Percentiles rank a stretch among this genome's conserved stretches.
These are phyloP conservation scores for Heteromurus nitidus DNA, from an alignment of 2,888 invertebrate genomes.

Conservation along the genomic window DNA sequence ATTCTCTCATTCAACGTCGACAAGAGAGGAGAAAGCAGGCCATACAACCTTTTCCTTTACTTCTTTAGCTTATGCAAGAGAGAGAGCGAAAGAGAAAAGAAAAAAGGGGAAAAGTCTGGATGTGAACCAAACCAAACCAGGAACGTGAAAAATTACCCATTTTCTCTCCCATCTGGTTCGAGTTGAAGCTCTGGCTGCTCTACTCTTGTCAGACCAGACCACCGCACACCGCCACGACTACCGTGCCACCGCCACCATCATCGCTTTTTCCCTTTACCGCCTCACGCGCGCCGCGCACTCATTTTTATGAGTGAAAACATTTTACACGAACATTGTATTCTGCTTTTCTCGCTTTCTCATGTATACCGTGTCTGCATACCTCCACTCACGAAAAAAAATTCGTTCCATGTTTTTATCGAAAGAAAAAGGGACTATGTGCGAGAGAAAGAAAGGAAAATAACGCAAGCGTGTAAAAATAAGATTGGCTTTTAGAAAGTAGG, in stretches of 20 bases:
- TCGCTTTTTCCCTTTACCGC: not conserved
- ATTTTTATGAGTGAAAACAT: not conserved
- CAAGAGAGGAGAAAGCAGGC: not conserved
- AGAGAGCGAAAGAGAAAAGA: slow-evolving; percentile 5
- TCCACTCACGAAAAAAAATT: not conserved
- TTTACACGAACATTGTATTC: not conserved
- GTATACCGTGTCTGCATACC: not conserved
- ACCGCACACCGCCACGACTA: too few species aligned
- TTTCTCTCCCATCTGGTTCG: not conserved
- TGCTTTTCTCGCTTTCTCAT: too few species aligned
- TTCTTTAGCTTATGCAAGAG: not conserved
- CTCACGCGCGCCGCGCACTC: not conserved
- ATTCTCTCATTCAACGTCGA: too few species aligned
- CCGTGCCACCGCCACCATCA: too few species aligned
- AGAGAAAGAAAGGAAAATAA: too few species aligned
- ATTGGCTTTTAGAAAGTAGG: not conserved
- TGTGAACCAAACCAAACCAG: not conserved
- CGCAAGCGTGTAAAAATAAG: slow-evolving; percentile 9
- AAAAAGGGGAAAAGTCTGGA: slow-evolving; percentile 1
- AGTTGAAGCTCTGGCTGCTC: not conserved
- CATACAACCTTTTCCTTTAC: too few species aligned
- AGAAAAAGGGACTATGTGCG: not conserved
- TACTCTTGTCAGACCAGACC: not conserved
- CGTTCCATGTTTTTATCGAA: not conserved
- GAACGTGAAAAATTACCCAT: slow-evolving; percentile 2